Evolutionary conservation across 2,888 invertebrate species (phyloP), one percentile per base, ranked within the genome.

Genomic region (Lymantria monacha): DNA sequence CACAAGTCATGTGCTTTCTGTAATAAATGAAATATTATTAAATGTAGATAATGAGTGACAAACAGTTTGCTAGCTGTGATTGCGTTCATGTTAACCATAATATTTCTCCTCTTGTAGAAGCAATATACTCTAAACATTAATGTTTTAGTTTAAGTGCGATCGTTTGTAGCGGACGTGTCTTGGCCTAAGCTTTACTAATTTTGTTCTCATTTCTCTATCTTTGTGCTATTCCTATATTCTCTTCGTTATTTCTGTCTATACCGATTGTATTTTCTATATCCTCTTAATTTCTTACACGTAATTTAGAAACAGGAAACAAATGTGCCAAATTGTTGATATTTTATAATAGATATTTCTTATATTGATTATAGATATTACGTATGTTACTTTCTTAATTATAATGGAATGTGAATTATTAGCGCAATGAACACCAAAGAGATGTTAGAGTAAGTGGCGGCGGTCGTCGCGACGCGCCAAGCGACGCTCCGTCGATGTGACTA

Each of bases 261-360:
- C 33, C 45, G 55, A 33, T 54, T 62, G 64, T 61, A 47, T 57
- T 49, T 58, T 63, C 67, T 69, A 60, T 66, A 66, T 63, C 59
- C 62, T 51, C 61, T 64, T 63, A 69, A 69, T 66, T 67, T 73
- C 67, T 63, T 70, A 72, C 57, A 69, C 60, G 69, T 78, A 75
- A 79, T 77, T 70, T 77, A 72, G 70, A 81, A 83, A 82, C 83
- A 85, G 83, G 84, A 85, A 84, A 69, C 65, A 61, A 79, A 82
- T 82, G 88, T 89, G 88, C 89, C 89, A 89, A 89, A 87, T 85
- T 84, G 85, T 87, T 88, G 79, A 85, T 84, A 82, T 81, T 83
- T 73, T 76, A 77, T 64, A 61, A 69, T 70, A 69, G 66, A 76
- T 72, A 76, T 77, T 80, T 77, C 74, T 76, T 81, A 77, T 80